Base-by-base conservation (phyloP, 53 echinoderm and acorn worm species). In the Luidia sarsii region DNA sequence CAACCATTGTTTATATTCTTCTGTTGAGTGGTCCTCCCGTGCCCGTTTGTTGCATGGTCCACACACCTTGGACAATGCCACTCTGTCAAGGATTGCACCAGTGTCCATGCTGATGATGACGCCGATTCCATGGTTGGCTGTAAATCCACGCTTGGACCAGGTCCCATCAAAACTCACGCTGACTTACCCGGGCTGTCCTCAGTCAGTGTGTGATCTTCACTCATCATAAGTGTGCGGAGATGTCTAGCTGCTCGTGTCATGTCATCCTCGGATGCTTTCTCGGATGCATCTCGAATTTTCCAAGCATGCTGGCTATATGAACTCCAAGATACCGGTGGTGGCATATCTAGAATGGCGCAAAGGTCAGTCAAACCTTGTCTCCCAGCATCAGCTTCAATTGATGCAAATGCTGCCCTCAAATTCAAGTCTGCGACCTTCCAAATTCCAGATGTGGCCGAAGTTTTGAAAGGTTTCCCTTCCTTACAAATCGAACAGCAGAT, bases 151-250 rank as follows among this genome's bases (percentile, higher is more conserved):
- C 32, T 64, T 64, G 18, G 64, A 22, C 64, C 64, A 64, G 28
- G 64, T 64, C 18, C 64, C 64, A 30, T 64, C 64, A 64, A 64
- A 64, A 30, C 64, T 64, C 18, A 64, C 64, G 18, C 30, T 3
- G 29, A 64, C 32, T 16, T 64, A 64, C 22, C 29, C 3, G 64
- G 64, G 5, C 32, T 33, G 33, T 30, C 33, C 30, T 64, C 18
- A 6, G 28, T 33, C 16, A 30, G 27, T 11, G 33, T 22, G 18
- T 28, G 16, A 6, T 64, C 32, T 16, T 64, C 32, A 6, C 33
- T 64, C 30, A 64, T 64, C 33, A 30, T 30, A 6, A 27, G 25
- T 22, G 11, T 6, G 3, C 64, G 29, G 5, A 64, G 18, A 25
- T 64, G 18, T 27, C 33, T 23, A 6, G 32, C 32, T 16, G 64